These are phyloP conservation scores for Drosophila rufa DNA, from an alignment of 1,140 invertebrate species.

Conservation along the genomic window DNA sequence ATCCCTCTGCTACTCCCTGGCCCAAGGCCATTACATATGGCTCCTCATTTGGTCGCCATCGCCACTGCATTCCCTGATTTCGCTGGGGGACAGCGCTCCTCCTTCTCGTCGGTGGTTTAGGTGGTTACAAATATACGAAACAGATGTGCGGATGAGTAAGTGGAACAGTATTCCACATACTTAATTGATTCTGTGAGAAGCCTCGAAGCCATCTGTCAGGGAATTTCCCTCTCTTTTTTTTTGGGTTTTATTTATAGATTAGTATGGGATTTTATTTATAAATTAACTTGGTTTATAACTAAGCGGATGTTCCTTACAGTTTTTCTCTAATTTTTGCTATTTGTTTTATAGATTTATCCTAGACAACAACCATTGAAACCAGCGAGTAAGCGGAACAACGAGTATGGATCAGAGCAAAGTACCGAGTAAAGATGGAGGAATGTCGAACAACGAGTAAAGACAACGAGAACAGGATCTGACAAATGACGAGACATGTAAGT, in stretches of 20 bases:
- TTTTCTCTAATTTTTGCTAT: neutral
- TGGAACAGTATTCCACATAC: conserved; percentile 4
- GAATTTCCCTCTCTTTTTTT: neutral
- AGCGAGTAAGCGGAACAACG: neutral
- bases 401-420: no score
- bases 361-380: no score
- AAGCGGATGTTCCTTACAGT: neutral
- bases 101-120: neutral
- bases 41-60: conserved; percentile 17
- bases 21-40: conserved; percentile 41
- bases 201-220: conserved; percentile 7
- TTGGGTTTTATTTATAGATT: neutral
- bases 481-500: no score
- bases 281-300: neutral
- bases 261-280: neutral
- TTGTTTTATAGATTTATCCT: neutral
- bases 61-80: conserved; percentile 32
- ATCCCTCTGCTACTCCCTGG: neutral
- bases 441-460: neutral
- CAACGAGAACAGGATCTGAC: no score
- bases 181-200: conserved; percentile 26
- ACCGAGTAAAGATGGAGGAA: neutral
- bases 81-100: neutral
- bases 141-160: conserved; percentile 14
- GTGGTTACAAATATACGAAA: neutral